Conservation (phyloP, 2,888 invertebrate genomes). For the Zele albiditarsus region DNA sequence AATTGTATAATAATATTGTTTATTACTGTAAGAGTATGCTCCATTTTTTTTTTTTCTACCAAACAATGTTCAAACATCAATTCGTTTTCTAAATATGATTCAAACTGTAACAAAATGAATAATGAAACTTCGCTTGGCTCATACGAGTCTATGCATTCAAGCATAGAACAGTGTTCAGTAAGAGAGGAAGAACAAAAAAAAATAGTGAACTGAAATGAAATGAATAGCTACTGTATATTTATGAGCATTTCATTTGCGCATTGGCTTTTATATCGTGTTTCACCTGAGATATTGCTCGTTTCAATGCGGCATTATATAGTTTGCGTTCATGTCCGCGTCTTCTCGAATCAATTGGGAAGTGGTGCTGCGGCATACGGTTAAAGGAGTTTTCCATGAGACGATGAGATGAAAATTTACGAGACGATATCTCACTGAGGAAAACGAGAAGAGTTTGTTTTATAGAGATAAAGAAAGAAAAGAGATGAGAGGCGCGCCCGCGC, state of each 20-base stretch:
- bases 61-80: too few species aligned
- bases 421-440: constrained; percentile 17
- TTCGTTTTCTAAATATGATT: too few species aligned
- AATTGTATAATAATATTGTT: constrained; percentile 1
- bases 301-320: background rate
- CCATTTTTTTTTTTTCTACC: too few species aligned
- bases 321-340: constrained; percentile 7
- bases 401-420: constrained; percentile 41
- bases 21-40: background rate
- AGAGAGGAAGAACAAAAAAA: background rate
- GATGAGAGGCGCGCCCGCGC: constrained; percentile 13
- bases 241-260: constrained; percentile 34
- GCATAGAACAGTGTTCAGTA: too few species aligned
- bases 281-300: constrained; percentile 14
- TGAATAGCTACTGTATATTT: constrained; percentile 26
- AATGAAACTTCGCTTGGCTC: too few species aligned
- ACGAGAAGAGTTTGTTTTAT: constrained; percentile 12
- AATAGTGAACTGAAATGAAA: background rate
- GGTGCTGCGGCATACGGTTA: constrained; percentile 10
- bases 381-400: constrained; percentile 5
- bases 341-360: constrained; percentile 35
- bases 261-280: constrained; percentile 26
- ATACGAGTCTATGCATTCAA: too few species aligned
- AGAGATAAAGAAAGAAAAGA: background rate
- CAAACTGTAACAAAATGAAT: too few species aligned